phyloP scores from a whole-genome alignment of 2,797 vertebrate genomes.

The Xiphophorus birchmanni region DNA sequence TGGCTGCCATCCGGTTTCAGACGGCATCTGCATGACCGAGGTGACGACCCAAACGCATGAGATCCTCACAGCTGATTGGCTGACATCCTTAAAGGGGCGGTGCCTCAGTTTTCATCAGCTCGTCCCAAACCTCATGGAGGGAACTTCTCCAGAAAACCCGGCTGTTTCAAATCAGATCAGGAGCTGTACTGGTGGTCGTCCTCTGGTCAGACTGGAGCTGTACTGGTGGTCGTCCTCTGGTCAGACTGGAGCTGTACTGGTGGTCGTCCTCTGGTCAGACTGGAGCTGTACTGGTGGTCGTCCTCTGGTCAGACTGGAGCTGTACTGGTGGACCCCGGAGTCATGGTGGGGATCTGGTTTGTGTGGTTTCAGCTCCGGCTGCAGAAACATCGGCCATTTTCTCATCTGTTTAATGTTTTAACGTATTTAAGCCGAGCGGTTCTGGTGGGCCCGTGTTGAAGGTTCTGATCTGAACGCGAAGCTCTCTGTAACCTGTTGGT shows the following conservation, averaged over 20 bases:
- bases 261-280: slow-evolving; percentile 4
- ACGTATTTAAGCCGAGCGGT: neutral
- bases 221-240: too few relatives aligned
- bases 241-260: too few relatives aligned
- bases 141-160: neutral
- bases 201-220: too few relatives aligned
- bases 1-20: neutral
- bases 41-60: neutral
- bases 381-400: slow-evolving; percentile 12
- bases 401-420: slow-evolving; percentile 7
- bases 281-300: slow-evolving; percentile 52
- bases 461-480: neutral
- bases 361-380: slow-evolving; percentile 38
- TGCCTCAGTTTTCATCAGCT: neutral
- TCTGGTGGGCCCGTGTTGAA: neutral
- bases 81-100: neutral
- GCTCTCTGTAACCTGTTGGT: too few relatives aligned
- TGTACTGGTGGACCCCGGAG: slow-evolving; percentile 48
- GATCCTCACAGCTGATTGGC: neutral
- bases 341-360: slow-evolving; percentile 58
- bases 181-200: too few relatives aligned
- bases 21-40: too few relatives aligned
- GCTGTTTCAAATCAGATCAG: too few relatives aligned
- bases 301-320: slow-evolving; percentile 37
- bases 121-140: neutral